Percentiles rank a stretch among this genome's conserved stretches.
Evolutionary conservation across 2,797 vertebrate genomes (phyloP).

Genomic region (Enteromius radiatus): DNA sequence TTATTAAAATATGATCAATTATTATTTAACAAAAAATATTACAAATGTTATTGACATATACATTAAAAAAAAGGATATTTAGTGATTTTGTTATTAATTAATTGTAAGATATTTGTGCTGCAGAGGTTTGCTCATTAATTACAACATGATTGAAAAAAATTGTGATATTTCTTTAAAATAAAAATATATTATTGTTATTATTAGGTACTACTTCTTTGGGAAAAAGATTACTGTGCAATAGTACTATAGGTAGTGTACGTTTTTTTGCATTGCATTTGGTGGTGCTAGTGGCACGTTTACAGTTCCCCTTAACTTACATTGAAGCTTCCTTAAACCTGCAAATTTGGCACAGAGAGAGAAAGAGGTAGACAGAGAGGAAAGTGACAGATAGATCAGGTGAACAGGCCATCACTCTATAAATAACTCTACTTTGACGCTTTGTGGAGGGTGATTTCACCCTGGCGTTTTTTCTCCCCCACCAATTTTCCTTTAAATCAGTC

Average conservation of each 20-base stretch:
- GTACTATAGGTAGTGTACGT: neutral
- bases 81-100: neutral
- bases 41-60: neutral
- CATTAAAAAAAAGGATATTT: too few relatives aligned
- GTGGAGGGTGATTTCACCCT: neutral
- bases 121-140: neutral
- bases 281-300: neutral
- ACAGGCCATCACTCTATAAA: slow-evolving; percentile 33
- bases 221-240: neutral
- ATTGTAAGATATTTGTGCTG: neutral
- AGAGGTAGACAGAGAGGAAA: neutral
- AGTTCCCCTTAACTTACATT: neutral
- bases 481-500: slow-evolving; percentile 19
- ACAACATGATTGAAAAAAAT: neutral
- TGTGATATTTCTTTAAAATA: neutral
- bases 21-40: neutral
- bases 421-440: slow-evolving; percentile 22
- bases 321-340: neutral
- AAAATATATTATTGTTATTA: neutral
- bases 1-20: neutral
- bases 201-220: neutral
- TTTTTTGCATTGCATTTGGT: neutral
- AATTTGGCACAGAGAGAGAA: neutral
- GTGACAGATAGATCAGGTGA: neutral
- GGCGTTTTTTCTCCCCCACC: neutral